Percentiles rank a stretch among this genome's conserved stretches.
phyloP scores from a whole-genome alignment of 2,888 invertebrate genomes.

The Stramonita haemastoma region DNA sequence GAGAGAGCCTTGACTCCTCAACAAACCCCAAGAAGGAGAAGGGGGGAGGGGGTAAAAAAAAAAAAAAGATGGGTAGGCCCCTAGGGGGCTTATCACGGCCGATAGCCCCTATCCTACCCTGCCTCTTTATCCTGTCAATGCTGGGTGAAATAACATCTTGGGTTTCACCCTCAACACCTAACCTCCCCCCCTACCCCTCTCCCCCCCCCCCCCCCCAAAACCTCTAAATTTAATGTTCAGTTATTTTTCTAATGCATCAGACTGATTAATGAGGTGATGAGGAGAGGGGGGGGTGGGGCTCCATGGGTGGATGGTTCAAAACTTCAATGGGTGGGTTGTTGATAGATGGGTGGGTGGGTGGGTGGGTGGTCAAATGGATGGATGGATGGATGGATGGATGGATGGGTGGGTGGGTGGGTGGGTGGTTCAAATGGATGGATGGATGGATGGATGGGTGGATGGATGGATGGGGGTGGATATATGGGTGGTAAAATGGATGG shows the following conservation, averaged over 20 bases:
- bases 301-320: neutral
- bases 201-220: neutral
- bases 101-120: neutral
- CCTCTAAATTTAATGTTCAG: no score
- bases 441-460: no score
- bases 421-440: neutral
- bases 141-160: neutral
- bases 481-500: neutral
- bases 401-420: neutral
- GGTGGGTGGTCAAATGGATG: neutral
- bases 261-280: no score
- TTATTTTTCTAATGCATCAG: no score
- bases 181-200: neutral
- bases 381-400: neutral
- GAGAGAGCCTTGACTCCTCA: no score
- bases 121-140: conserved; percentile 9
- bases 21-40: no score
- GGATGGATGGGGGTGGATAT: neutral
- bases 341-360: no score
- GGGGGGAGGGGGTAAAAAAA: no score
- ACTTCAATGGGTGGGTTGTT: no score
- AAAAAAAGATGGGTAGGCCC: no score
- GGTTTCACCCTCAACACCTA: neutral
- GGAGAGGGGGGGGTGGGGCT: neutral
- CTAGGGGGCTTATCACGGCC: neutral